Conservation (phyloP, 64 coral and sea anemone genomes). For the Dendronephthya gigantea region DNA sequence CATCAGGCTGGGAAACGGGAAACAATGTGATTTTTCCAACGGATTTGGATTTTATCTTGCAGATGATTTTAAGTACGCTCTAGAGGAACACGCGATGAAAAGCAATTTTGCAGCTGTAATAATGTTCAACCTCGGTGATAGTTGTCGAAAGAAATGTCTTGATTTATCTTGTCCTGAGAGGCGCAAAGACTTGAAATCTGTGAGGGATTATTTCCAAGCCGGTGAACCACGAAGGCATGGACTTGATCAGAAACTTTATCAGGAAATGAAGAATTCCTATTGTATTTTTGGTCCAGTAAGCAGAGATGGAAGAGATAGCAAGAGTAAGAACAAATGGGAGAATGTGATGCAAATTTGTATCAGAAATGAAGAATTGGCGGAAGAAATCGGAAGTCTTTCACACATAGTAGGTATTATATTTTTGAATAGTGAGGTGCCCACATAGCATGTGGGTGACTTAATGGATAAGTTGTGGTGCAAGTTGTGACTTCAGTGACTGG, state of each 20-base stretch:
- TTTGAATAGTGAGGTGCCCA: too few species aligned
- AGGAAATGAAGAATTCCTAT: background rate
- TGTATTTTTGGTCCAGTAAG: slow-evolving; percentile 39
- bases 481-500: too few species aligned
- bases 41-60: slow-evolving; percentile 60
- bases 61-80: slow-evolving; percentile 10
- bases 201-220: slow-evolving; percentile 22
- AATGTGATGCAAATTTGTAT: slow-evolving; percentile 2
- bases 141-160: background rate
- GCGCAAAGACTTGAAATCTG: background rate
- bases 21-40: slow-evolving; percentile 54
- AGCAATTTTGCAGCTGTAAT: slow-evolving; percentile 41
- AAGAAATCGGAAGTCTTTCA: too few species aligned
- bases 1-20: slow-evolving; percentile 28
- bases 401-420: too few species aligned
- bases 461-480: too few species aligned
- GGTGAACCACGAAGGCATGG: background rate
- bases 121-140: slow-evolving; percentile 12
- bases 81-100: slow-evolving; percentile 35
- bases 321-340: background rate
- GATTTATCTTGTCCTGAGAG: slow-evolving; percentile 12
- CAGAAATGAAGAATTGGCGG: too few species aligned
- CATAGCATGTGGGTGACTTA: too few species aligned
- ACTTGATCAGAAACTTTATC: slow-evolving; percentile 19
- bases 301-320: background rate